Conservation (phyloP, 1,140 invertebrate genomes). For the Anagrus nilaparvatae region DNA sequence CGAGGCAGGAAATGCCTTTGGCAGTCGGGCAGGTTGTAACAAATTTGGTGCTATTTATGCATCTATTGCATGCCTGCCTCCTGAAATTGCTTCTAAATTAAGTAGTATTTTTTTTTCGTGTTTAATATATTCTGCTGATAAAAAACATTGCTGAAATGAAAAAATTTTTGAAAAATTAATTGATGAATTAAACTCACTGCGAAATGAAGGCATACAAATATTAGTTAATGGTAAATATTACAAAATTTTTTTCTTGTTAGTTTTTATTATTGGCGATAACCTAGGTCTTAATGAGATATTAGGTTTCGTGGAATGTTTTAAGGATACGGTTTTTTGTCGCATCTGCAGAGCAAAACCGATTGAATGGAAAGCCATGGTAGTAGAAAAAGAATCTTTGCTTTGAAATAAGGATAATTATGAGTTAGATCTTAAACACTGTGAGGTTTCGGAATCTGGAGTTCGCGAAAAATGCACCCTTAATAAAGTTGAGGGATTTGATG, state of each 20-base stretch:
- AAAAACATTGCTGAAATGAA: slow-evolving; percentile 1
- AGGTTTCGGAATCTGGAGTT: not conserved
- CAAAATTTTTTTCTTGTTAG: slow-evolving; percentile 5
- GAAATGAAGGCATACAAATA: not conserved
- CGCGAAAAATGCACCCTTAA: not conserved
- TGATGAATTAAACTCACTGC: slow-evolving; percentile 5
- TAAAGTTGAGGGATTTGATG: not conserved
- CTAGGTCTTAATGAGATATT: slow-evolving; percentile 4
- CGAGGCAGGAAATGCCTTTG: too few relatives aligned
- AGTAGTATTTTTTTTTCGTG: slow-evolving; percentile 9
- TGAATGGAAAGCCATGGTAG: not conserved
- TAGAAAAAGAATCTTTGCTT: not conserved
- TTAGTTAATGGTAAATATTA: not conserved
- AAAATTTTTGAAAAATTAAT: slow-evolving; percentile 1
- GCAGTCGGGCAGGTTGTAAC: too few relatives aligned
- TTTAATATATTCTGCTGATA: not conserved
- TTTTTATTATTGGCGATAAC: slow-evolving; percentile 10
- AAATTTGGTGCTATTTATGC: too few relatives aligned
- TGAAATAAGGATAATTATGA: slow-evolving; percentile 1
- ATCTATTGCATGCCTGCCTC: slow-evolving; percentile 13
- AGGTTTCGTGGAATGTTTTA: slow-evolving; percentile 7
- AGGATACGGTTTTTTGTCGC: not conserved
- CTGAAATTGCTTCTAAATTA: slow-evolving; percentile 7
- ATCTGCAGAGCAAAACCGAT: not conserved
- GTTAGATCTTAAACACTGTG: not conserved